phyloP scores from a whole-genome alignment of 1,140 invertebrate species.

The Rhopalosiphum maidis region DNA sequence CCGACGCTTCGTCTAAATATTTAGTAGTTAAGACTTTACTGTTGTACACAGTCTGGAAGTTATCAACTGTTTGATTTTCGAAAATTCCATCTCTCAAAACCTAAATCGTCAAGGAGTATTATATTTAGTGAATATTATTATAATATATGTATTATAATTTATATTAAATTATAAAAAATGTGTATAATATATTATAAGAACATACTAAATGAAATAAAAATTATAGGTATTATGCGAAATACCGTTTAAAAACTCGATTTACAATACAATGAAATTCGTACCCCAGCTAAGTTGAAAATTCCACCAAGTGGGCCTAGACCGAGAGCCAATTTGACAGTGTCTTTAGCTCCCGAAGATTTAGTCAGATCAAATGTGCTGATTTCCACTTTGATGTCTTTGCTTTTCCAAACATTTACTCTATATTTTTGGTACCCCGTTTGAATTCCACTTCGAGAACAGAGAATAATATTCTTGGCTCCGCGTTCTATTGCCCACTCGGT shows the following conservation, averaged over 20 bases:
- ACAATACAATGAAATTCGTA: background rate
- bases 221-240: no score
- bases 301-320: conserved; percentile 48
- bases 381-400: conserved; percentile 18
- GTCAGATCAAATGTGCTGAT: conserved; percentile 56
- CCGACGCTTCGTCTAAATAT: conserved; percentile 31
- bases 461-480: conserved; percentile 51
- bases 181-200: no score
- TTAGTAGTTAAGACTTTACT: conserved; percentile 55
- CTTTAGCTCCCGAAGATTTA: conserved; percentile 26
- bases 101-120: background rate
- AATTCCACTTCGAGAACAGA: conserved; percentile 57
- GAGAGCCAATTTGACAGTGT: conserved; percentile 31
- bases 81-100: conserved; percentile 55
- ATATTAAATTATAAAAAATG: no score
- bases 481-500: conserved; percentile 49
- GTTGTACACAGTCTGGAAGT: conserved; percentile 45
- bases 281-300: conserved; percentile 56
- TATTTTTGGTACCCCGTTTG: conserved; percentile 58
- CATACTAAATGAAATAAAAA: no score
- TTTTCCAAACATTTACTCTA: conserved; percentile 51
- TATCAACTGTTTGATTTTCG: conserved; percentile 50
- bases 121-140: no score
- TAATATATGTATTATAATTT: no score
- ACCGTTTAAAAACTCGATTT: background rate